Evolutionary conservation across 37 sponge, comb jelly and placozoan genomes (phyloP).

Genomic region (Halisarca cf. caerulea): DNA sequence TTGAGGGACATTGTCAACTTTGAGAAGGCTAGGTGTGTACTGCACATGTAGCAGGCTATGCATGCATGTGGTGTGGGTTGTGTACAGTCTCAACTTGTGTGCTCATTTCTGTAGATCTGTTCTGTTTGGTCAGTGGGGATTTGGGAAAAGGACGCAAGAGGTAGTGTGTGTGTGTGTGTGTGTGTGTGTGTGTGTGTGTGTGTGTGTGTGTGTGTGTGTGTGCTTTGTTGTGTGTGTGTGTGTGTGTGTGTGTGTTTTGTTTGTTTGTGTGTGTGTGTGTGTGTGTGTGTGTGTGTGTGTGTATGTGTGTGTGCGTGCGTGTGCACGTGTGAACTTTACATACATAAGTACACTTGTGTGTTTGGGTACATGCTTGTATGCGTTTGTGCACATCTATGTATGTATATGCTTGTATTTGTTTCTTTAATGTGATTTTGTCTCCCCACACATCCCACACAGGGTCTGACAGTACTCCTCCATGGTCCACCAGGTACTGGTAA

Average conservation of each 20-base stretch:
- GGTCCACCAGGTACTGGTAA: constrained; percentile 88
- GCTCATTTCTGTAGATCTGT: constrained; percentile 44
- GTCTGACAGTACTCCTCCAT: constrained; percentile 76
- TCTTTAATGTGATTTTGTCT: neutral
- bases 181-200: neutral
- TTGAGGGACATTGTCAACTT: constrained; percentile 79
- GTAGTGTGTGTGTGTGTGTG: neutral
- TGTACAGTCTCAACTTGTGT: neutral
- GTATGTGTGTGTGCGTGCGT: too few species aligned
- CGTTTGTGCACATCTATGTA: neutral
- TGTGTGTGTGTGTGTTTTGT: neutral
- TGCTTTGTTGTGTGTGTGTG: neutral
- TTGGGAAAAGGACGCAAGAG: constrained; percentile 53
- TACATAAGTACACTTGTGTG: neutral
- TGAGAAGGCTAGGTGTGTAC: constrained; percentile 79
- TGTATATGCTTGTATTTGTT: neutral
- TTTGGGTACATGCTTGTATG: neutral
- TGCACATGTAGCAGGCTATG: too few species aligned
- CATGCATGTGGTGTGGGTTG: neutral
- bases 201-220: neutral
- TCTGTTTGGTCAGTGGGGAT: constrained; percentile 91
- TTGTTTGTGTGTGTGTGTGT: too few species aligned
- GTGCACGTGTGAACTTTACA: too few species aligned
- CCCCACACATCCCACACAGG: constrained; percentile 29
- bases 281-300: too few species aligned